Base-by-base conservation (phyloP, 2,888 invertebrate genomes). In the Tenthredo mesomela region DNA sequence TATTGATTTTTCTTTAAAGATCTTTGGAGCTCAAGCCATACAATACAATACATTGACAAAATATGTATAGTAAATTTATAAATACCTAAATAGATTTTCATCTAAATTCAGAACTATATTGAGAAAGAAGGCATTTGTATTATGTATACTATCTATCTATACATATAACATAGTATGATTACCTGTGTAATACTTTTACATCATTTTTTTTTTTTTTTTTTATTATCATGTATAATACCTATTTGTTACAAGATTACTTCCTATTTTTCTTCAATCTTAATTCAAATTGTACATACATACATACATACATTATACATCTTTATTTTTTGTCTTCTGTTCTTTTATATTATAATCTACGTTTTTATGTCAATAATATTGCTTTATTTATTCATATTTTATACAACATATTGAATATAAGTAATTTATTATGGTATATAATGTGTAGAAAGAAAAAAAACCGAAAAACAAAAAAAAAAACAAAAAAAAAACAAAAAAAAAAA, bases 341-440 rank as follows among this genome's bases (percentile, higher is more conserved):
- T 84, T 67, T 54, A 54, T 54, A 54, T 54, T n/a, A 54, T 9
- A 5, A 5, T 75, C 18, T 47, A 71, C 47, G 75, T 85, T 83
- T 83, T 61, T 77, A 75, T 50, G 33, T 18, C 33, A n/a, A 82
- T 25, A 40, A 65, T n/a, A 82, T 82, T 65, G 15, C 82, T 82
- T 88, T 90, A 89, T 87, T 87, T 83, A 85, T 88, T 87, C 85
- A 86, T 89, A 88, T 89, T 90, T 89, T 89, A 86, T 89, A 89
- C 86, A 85, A 87, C 82, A 86, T 75, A 86, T 75, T 84, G 85
- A 65, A 77, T 77, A 77, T 87, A 88, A 87, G 86, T 88, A 87
- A 90, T 85, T 90, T 89, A 89, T 88, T 85, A 86, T 78, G 86
- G 29, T 25, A 40, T 86, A 86, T 82, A 85, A 54, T 84, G 84